Evolutionary conservation across 2,113 vertebrate species (phyloP).

Genomic region (Ameiurus melas): DNA sequence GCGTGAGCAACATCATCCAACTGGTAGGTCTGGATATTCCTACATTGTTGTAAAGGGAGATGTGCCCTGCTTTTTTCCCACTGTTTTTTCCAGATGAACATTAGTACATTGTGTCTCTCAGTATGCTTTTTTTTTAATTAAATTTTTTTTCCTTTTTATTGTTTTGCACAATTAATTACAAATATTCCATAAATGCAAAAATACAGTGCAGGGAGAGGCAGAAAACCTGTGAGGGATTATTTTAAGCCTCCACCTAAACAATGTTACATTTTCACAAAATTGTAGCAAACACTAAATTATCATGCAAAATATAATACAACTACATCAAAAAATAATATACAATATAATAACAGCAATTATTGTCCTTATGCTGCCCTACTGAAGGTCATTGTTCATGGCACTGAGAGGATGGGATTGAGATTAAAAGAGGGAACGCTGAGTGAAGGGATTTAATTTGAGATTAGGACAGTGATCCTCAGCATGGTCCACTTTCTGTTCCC

Average conservation of each 20-base stretch:
- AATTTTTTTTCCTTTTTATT: too few relatives aligned
- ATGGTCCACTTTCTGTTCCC: background rate
- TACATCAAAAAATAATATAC: too few relatives aligned
- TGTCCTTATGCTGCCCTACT: background rate
- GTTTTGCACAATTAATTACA: too few relatives aligned
- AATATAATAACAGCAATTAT: too few relatives aligned
- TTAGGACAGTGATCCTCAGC: constrained; percentile 14
- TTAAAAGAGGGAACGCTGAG: constrained; percentile 26
- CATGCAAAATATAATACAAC: too few relatives aligned
- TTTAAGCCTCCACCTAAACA: too few relatives aligned
- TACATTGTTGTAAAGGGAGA: background rate
- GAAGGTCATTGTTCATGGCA: background rate
- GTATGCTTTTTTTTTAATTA: background rate
- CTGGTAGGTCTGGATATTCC: constrained; percentile 66
- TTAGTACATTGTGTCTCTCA: background rate
- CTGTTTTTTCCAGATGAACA: background rate
- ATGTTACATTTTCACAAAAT: too few relatives aligned
- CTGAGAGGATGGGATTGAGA: constrained; percentile 25
- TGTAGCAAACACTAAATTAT: too few relatives aligned
- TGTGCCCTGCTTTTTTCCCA: background rate
- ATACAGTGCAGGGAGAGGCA: too few relatives aligned
- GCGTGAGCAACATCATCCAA: constrained; percentile 84
- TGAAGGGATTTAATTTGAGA: constrained; percentile 21
- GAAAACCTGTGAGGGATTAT: too few relatives aligned
- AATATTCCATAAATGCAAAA: too few relatives aligned